Conservation (phyloP, 2,113 vertebrate species). For the Phylloscopus trochilus region DNA sequence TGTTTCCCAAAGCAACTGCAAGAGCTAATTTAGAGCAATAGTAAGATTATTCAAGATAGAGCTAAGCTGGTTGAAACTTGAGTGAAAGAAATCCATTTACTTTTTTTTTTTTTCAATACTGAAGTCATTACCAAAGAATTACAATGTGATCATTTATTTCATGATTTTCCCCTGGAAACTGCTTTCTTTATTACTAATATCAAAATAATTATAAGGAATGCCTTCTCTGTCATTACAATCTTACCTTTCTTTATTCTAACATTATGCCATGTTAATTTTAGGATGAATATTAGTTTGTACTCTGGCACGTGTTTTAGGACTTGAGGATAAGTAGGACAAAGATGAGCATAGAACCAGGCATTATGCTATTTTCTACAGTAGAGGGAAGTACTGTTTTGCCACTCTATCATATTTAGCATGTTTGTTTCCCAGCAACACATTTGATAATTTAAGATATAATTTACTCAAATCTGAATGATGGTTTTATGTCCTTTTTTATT, state of each 20-base stretch:
- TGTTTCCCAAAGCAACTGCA: neutral
- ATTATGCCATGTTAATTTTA: neutral
- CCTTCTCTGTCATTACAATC: neutral
- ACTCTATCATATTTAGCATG: neutral
- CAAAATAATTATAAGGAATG: neutral
- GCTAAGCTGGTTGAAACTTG: neutral
- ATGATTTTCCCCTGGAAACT: neutral
- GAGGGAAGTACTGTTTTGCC: neutral
- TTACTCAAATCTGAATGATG: neutral
- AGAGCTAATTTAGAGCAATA: neutral
- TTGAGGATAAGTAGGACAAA: neutral
- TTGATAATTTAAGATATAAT: neutral
- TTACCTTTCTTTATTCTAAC: neutral
- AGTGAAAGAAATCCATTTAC: neutral
- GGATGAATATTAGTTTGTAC: neutral
- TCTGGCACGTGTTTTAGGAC: neutral
- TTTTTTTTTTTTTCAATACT: neutral
- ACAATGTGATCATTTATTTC: neutral
- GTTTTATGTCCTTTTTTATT: neutral
- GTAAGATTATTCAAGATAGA: neutral
- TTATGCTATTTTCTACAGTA: neutral
- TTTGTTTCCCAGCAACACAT: neutral
- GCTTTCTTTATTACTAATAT: neutral
- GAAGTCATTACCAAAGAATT: neutral
- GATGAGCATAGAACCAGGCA: neutral